These are phyloP conservation scores for Acridotheres tristis DNA, from an alignment of 2,797 vertebrate genomes.

Conservation along the genomic window DNA sequence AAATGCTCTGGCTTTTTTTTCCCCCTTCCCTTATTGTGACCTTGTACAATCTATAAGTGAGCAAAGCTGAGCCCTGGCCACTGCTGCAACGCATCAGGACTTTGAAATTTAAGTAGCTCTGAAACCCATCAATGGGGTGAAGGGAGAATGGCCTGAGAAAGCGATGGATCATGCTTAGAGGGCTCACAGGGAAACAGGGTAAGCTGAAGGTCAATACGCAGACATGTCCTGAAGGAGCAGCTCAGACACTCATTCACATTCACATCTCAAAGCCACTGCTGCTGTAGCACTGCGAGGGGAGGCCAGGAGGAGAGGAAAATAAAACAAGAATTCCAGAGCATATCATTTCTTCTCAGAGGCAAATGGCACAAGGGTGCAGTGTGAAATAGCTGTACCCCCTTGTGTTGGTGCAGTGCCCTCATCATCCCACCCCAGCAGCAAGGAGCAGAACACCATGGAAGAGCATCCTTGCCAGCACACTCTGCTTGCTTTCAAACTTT, in stretches of 20 bases:
- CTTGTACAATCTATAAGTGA: slow-evolving; percentile 83
- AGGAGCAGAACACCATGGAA: not conserved
- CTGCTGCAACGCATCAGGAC: slow-evolving; percentile 73
- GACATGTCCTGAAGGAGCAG: slow-evolving; percentile 68
- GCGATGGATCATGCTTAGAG: slow-evolving; percentile 82
- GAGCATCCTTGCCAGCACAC: not conserved
- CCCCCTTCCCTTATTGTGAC: slow-evolving; percentile 78
- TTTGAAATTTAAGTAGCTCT: slow-evolving; percentile 81
- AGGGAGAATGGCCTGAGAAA: slow-evolving; percentile 80
- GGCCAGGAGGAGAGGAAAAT: slow-evolving; percentile 51
- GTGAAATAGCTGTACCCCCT: not conserved
- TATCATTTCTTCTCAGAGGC: slow-evolving; percentile 32
- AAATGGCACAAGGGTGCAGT: not conserved
- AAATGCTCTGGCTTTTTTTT: slow-evolving; percentile 75
- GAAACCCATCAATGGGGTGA: slow-evolving; percentile 81
- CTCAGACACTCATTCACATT: slow-evolving; percentile 74
- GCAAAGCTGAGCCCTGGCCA: slow-evolving; percentile 74
- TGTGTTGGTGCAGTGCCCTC: not conserved
- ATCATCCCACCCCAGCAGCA: not conserved
- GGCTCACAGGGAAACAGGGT: slow-evolving; percentile 74
- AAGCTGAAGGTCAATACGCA: slow-evolving; percentile 80
- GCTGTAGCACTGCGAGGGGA: slow-evolving; percentile 46
- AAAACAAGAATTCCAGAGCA: slow-evolving; percentile 56
- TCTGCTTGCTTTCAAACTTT: not conserved
- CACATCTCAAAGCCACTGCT: slow-evolving; percentile 70